phyloP scores from a whole-genome alignment of 2,888 invertebrate species.

The Campoplex capitator region DNA sequence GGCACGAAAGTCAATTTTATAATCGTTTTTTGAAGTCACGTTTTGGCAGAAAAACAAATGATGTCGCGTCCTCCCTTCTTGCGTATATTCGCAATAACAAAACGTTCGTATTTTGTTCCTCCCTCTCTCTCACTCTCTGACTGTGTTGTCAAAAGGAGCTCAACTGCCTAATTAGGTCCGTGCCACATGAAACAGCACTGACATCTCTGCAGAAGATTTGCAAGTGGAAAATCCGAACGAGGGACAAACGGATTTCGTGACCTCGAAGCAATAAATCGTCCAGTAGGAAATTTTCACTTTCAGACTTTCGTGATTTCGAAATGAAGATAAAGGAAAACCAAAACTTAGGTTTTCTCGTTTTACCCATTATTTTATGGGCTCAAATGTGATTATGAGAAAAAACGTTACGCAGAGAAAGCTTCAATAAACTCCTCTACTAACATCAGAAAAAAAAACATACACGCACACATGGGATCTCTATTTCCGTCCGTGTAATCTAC shows the following conservation, averaged over 20 bases:
- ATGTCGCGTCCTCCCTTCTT: not conserved
- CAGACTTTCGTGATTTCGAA: not conserved
- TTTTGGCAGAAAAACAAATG: not conserved
- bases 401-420: slow-evolving; percentile 27
- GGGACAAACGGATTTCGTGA: slow-evolving; percentile 48
- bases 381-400: not conserved
- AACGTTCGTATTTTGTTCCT: slow-evolving; percentile 13
- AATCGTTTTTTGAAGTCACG: not conserved
- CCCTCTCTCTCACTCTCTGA: slow-evolving; percentile 17
- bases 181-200: slow-evolving; percentile 59
- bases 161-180: slow-evolving; percentile 66
- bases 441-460: slow-evolving; percentile 12
- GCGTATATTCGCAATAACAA: not conserved
- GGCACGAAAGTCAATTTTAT: slow-evolving; percentile 15
- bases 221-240: slow-evolving; percentile 55
- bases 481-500: slow-evolving; percentile 65
- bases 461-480: slow-evolving; percentile 56
- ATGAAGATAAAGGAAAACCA: not conserved
- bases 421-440: not conserved
- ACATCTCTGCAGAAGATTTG: slow-evolving; percentile 49
- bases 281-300: not conserved
- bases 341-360: not conserved
- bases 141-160: slow-evolving; percentile 59
- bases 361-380: not conserved
- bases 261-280: slow-evolving; percentile 24